Percentiles rank a stretch among this genome's conserved stretches.
These are phyloP conservation scores for Dicerorhinus sumatrensis DNA, from an alignment of 2,113 vertebrate species.

Conservation along the genomic window DNA sequence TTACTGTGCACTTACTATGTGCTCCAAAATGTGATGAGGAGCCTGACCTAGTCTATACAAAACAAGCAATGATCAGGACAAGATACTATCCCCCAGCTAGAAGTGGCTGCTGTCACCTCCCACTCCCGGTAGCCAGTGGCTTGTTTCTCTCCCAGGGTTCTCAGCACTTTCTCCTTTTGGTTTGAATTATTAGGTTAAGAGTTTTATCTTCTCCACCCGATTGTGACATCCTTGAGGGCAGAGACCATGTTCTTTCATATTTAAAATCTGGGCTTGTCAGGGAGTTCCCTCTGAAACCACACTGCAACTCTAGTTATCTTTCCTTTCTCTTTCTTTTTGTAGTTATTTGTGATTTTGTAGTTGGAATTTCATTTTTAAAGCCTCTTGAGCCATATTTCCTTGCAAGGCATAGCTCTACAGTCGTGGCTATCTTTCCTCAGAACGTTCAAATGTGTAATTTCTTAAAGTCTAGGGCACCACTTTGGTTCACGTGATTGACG, in stretches of 20 bases:
- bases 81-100: neutral
- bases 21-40: neutral
- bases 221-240: conserved; percentile 33
- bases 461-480: neutral
- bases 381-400: conserved; percentile 60
- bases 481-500: neutral
- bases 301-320: conserved; percentile 48
- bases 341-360: conserved; percentile 61
- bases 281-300: conserved; percentile 61
- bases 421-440: neutral
- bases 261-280: conserved; percentile 60
- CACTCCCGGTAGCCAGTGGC: neutral
- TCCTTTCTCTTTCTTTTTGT: conserved; percentile 50
- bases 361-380: conserved; percentile 48
- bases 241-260: conserved; percentile 61
- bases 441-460: neutral
- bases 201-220: conserved; percentile 63
- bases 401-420: neutral
- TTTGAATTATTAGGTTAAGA: conserved; percentile 45
- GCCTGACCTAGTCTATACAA: neutral
- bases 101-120: neutral
- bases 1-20: neutral
- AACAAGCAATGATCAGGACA: neutral
- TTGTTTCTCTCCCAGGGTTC: conserved; percentile 8
- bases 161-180: conserved; percentile 3